Evolutionary conservation across 2,113 vertebrate genomes (phyloP).

Genomic region (Nipponia nippon): DNA sequence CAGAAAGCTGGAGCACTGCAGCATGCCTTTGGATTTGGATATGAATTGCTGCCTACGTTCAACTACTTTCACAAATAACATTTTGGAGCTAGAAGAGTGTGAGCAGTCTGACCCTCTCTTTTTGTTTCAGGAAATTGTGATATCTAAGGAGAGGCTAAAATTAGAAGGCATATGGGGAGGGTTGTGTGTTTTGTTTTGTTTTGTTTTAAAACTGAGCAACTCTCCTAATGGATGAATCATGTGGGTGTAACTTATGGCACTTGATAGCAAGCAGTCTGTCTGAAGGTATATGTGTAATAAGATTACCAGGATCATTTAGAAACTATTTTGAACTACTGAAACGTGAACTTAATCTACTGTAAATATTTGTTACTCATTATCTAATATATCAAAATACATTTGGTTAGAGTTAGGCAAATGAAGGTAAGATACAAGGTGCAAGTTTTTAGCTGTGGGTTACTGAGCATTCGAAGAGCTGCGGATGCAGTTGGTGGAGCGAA

Average conservation of each 20-base stretch:
- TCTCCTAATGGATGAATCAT: constrained; percentile 38
- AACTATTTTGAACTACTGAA: constrained; percentile 17
- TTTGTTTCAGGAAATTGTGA: constrained; percentile 3
- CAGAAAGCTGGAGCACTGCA: not conserved
- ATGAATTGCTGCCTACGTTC: rapidly evolving
- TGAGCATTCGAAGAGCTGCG: not conserved
- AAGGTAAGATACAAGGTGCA: not conserved
- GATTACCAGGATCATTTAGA: constrained; percentile 23
- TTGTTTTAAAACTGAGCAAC: not conserved
- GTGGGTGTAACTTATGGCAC: not conserved
- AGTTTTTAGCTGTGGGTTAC: not conserved
- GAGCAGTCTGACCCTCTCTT: not conserved
- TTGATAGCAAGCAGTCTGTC: constrained; percentile 33
- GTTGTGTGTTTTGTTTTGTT: not conserved
- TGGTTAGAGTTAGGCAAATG: not conserved
- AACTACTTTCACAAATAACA: not conserved
- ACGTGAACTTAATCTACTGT: not conserved
- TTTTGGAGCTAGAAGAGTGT: not conserved
- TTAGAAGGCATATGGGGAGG: not conserved
- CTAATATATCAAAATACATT: constrained; percentile 23
- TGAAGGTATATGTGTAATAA: constrained; percentile 10
- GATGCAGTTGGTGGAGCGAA: not conserved
- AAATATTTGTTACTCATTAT: constrained; percentile 44
- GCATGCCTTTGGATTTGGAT: not conserved
- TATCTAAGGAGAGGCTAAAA: constrained; percentile 45